Conservation (phyloP, 2,113 vertebrate genomes). For the Urocynchramus pylzowi region DNA sequence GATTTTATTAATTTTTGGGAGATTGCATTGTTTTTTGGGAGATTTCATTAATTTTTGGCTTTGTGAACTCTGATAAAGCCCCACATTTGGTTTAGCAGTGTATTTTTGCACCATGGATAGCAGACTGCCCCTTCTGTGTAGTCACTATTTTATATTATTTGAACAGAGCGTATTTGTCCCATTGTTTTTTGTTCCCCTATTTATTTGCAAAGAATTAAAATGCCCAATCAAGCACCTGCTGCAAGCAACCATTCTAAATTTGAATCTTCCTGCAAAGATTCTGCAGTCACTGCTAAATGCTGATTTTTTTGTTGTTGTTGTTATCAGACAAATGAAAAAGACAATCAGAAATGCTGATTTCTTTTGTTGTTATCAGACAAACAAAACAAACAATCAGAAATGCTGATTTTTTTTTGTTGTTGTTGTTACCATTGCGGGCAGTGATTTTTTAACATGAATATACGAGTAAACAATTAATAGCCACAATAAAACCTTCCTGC, state of each 20-base stretch:
- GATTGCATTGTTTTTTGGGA: too few relatives aligned
- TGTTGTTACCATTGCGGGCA: neutral
- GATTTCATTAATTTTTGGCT: too few relatives aligned
- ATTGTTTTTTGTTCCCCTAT: accelerated
- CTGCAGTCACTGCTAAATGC: neutral
- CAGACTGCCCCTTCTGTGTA: neutral
- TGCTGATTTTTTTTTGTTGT: neutral
- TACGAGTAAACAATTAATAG: neutral
- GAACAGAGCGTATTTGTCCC: neutral
- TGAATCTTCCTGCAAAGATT: neutral
- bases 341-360: neutral
- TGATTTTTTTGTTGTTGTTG: neutral
- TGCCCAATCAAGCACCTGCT: neutral
- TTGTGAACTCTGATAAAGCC: neutral
- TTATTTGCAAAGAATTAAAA: neutral
- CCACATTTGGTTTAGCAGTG: accelerated
- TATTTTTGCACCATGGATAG: neutral
- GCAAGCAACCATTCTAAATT: neutral
- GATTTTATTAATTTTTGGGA: neutral
- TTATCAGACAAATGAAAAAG: neutral
- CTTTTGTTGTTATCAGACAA: neutral
- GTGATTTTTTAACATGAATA: neutral
- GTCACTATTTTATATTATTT: neutral
- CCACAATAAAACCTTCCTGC: neutral
- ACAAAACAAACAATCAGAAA: too few relatives aligned